Percentiles rank a stretch among this genome's conserved stretches.
phyloP scores from a whole-genome alignment of 2,797 vertebrate species.

The Graptemys geographica region DNA sequence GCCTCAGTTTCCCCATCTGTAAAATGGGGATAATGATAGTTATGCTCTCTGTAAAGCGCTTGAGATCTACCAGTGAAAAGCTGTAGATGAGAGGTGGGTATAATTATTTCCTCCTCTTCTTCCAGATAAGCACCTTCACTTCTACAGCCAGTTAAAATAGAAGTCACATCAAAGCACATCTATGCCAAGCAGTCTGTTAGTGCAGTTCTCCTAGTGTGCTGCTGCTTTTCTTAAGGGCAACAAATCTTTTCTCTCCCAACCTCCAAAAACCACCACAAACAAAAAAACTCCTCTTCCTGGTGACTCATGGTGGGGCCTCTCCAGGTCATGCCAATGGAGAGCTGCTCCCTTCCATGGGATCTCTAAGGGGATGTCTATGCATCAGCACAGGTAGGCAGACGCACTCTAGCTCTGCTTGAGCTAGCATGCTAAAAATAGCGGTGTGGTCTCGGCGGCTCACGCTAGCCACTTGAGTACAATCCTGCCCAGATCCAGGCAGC shows the following conservation, averaged over 20 bases:
- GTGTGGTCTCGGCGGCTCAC: neutral
- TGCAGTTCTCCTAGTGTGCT: too few species aligned
- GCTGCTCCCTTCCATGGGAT: neutral
- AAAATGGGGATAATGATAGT: neutral
- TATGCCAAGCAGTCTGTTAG: neutral
- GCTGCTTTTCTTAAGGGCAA: neutral
- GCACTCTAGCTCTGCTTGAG: neutral
- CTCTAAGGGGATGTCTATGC: neutral
- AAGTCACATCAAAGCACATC: neutral
- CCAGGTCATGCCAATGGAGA: neutral
- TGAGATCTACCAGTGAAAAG: neutral
- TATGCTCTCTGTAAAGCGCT: neutral
- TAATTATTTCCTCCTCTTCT: neutral
- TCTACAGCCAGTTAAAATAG: fast-evolving
- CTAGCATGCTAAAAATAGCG: neutral
- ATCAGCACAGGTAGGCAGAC: neutral
- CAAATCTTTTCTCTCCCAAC: neutral
- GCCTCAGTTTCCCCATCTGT: neutral
- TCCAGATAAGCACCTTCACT: neutral
- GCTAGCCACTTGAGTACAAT: neutral
- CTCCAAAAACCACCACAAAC: neutral
- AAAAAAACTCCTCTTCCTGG: neutral
- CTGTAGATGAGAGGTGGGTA: neutral
- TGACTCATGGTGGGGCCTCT: neutral
- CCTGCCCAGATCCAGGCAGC: neutral